Base-by-base conservation (phyloP, 2,113 vertebrate species). In the Bettongia penicillata region DNA sequence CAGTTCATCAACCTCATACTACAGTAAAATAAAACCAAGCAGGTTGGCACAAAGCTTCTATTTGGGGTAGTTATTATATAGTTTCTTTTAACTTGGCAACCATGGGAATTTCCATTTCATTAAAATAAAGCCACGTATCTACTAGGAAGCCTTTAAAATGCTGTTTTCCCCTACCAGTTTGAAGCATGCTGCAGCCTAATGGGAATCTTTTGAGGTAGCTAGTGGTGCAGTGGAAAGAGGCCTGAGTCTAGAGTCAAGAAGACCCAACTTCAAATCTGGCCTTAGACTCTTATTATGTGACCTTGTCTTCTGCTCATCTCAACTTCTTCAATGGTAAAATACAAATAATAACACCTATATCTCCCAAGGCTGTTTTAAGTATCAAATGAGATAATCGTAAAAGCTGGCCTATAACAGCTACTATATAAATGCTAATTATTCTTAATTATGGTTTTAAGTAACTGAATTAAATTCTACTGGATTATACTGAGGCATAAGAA, bases 1-100 rank as follows among this genome's bases (percentile, higher is more conserved):
- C 89, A 99, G 98, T 49, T 99, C 99, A 91, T 99, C 99, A 49
- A 99, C 95, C 25, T 99, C 99, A 97, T 99, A 99, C 99, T 99
- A 90, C 50, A 0, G 3, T 4, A 93, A 91, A 91, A 95, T 48
- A 14, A 93, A 49, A 50, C 19, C 90, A 93, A 37, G 90, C 43
- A 47, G 53, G 24, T 53, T 14, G 94, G 37, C 26, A 93, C 49
- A 91, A 92, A 92, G 7, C 91, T 93, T 94, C 51, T 95, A 26
- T 53, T 84, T 43, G 68, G 37, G 37, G 7, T 0, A 84, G 68
- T n/a, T 8, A 84, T 43, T 23, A 37, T 7, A 22, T 3, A 43
- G 68, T 19, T 23, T 84, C n/a, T n/a, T 43, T 84, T 84, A 84
- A 77, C 68, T 84, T 84, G 68, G n/a, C n/a, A 84, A 84, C 16